Evolutionary conservation across 2,888 invertebrate species (phyloP).

Genomic region (Pimpla rufipes): DNA sequence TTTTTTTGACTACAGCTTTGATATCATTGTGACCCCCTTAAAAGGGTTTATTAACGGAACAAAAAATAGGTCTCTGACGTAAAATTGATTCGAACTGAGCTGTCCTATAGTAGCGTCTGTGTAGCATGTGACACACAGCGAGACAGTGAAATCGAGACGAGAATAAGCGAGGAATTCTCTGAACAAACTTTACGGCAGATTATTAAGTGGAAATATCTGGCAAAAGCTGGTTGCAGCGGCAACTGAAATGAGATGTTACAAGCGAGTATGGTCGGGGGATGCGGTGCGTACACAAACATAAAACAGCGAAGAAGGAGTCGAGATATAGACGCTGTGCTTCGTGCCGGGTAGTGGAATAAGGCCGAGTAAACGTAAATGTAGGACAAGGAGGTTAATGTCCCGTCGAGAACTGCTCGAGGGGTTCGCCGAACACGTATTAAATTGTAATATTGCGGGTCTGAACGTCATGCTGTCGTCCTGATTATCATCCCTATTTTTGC

Average conservation of each 20-base stretch:
- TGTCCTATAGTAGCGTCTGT: too few species aligned
- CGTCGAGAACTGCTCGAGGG: not conserved
- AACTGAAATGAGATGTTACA: slow-evolving; percentile 41
- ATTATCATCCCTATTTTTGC: too few species aligned
- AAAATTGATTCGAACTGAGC: not conserved
- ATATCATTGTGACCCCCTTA: too few species aligned
- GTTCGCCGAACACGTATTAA: too few species aligned
- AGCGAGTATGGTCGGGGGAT: not conserved
- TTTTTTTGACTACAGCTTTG: not conserved
- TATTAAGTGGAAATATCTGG: slow-evolving; percentile 54
- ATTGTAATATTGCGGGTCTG: too few species aligned
- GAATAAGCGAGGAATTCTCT: slow-evolving; percentile 23
- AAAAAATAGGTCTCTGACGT: not conserved
- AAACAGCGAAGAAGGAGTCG: not conserved
- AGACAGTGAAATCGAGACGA: slow-evolving; percentile 40
- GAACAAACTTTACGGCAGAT: slow-evolving; percentile 15
- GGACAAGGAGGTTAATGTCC: not conserved
- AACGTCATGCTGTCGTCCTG: too few species aligned
- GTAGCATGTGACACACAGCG: too few species aligned
- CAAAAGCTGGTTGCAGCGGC: slow-evolving; percentile 47
- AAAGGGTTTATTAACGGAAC: too few species aligned
- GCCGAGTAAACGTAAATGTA: not conserved
- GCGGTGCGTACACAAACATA: slow-evolving; percentile 23
- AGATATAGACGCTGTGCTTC: not conserved
- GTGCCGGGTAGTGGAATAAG: not conserved